These are phyloP conservation scores for Papilio gigon DNA, from an alignment of 2,888 invertebrate species.

Conservation along the genomic window DNA sequence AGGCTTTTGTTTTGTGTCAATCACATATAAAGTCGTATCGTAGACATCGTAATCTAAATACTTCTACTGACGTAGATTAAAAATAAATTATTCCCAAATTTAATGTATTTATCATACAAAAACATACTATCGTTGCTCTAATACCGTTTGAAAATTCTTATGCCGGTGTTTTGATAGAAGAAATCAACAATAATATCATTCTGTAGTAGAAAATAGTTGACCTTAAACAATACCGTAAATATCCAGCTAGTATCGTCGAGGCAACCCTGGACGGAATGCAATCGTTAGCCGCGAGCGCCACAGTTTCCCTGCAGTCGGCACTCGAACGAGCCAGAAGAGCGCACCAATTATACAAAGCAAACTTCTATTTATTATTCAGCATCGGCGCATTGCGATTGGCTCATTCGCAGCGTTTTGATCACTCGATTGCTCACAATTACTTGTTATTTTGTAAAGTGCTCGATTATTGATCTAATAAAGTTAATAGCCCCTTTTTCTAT, in stretches of 20 bases:
- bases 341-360: slow-evolving; percentile 74
- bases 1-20: too few species aligned
- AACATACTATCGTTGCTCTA: too few species aligned
- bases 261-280: slow-evolving; percentile 53
- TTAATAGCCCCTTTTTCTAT: slow-evolving; percentile 12
- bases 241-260: slow-evolving; percentile 25
- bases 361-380: slow-evolving; percentile 69
- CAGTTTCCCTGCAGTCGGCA: slow-evolving; percentile 70
- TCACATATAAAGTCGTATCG: too few species aligned
- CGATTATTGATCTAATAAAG: slow-evolving; percentile 33
- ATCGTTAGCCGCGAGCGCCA: slow-evolving; percentile 60
- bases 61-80: too few species aligned
- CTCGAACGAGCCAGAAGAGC: slow-evolving; percentile 60
- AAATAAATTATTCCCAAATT: too few species aligned
- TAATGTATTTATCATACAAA: too few species aligned
- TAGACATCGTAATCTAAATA: too few species aligned
- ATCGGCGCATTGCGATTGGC: slow-evolving; percentile 35
- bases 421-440: slow-evolving; percentile 27
- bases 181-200: not conserved
- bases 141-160: too few species aligned
- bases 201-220: not conserved
- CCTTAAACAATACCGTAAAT: slow-evolving; percentile 14
- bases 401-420: slow-evolving; percentile 17
- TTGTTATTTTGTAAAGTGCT: slow-evolving; percentile 31
- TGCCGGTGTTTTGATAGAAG: too few species aligned